Evolutionary conservation across 2,797 vertebrate genomes (phyloP).

Genomic region (Ptychadena robeensis): DNA sequence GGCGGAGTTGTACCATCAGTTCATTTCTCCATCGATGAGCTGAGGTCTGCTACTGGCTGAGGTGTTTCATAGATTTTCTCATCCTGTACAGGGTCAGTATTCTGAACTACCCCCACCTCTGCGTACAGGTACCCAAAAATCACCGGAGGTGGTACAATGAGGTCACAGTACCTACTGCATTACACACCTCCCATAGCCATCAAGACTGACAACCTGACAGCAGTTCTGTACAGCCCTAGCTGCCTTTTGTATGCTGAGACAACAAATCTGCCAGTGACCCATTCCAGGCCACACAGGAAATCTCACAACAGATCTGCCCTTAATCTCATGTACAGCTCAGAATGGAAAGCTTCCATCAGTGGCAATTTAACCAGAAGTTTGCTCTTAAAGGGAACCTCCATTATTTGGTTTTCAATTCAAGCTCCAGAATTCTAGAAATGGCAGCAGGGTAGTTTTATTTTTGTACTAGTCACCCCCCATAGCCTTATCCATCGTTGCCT

Average conservation of each 20-base stretch:
- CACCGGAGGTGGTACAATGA: too few relatives aligned
- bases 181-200: not conserved
- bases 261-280: not conserved
- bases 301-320: not conserved
- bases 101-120: not conserved
- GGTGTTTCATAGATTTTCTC: too few relatives aligned
- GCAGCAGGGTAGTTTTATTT: too few relatives aligned
- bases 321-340: not conserved
- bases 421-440: too few relatives aligned
- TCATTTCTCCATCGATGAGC: not conserved
- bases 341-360: not conserved
- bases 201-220: not conserved
- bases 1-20: not conserved
- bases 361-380: not conserved
- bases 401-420: too few relatives aligned
- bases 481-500: too few relatives aligned
- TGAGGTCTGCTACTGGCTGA: too few relatives aligned
- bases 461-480: too few relatives aligned
- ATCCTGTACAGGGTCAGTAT: not conserved
- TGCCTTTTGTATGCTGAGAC: not conserved
- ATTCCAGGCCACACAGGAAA: not conserved
- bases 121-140: too few relatives aligned
- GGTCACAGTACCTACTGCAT: too few relatives aligned
- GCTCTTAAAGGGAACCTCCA: not conserved
- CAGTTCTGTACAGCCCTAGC: too few relatives aligned